Base-by-base conservation (phyloP, 2,888 invertebrate genomes). In the Petrolisthes cinctipes region DNA sequence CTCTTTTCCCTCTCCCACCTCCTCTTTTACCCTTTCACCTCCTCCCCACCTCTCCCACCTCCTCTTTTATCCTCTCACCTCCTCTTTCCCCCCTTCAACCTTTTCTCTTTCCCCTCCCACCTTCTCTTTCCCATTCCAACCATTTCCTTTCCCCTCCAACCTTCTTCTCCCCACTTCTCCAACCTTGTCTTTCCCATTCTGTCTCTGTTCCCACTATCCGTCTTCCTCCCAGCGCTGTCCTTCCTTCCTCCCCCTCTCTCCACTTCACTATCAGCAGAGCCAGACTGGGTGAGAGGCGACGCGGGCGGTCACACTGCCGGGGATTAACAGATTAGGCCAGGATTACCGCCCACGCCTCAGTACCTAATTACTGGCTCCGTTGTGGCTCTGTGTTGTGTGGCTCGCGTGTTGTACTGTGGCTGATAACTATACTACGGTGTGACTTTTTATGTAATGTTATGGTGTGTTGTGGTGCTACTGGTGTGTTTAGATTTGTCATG, bases 261-360 rank as follows among this genome's bases (percentile, higher is more conserved):
- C 56, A 23, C 84, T 9, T 78, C 84, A 53, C 78, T 84, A 84
- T 84, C 84, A 84, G 84, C 68, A 51, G 78, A 51, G 37, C 66
- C 84, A 84, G 84, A 51, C 84, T 37, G 66, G 83, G n/a, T 17
- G 76, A 57, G 61, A 57, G 76, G 57, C 56, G 76, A 54, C 37
- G 54, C 79, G 78, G 68, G 37, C 84, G 79, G 79, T 84, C 84
- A 84, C 84, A 66, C 84, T 79, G 54, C 66, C 66, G 66, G 66
- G 84, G 84, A 84, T 84, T 79, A 84, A 51, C 84, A 79, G 84
- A 84, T 84, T 79, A 79, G 20, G 78, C 20, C 5, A 68, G 79
- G 79, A 79, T 84, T 84, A 79, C 78, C 78, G 37, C 66, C 78
- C 68, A 61, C 76, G 68, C 68, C 78, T 84, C 84, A 79, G 37